phyloP scores from a whole-genome alignment of 2,113 vertebrate species.

The Vireo altiloquus region DNA sequence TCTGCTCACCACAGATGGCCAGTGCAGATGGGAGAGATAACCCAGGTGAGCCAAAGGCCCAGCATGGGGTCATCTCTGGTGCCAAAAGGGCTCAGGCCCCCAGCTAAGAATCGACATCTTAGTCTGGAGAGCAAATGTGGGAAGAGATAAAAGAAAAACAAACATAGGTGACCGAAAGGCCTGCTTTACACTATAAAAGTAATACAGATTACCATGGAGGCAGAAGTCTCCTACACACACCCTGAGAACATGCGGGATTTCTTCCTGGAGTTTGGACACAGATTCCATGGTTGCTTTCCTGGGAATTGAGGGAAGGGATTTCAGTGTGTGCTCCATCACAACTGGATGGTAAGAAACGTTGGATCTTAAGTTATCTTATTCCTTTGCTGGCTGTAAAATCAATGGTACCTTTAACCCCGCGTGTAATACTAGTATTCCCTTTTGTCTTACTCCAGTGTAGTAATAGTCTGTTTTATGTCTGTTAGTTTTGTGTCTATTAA shows the following conservation, averaged over 20 bases:
- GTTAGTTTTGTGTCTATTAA: not conserved
- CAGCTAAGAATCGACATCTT: too few relatives aligned
- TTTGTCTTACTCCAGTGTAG: too few relatives aligned
- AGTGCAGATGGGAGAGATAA: too few relatives aligned
- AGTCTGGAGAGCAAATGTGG: too few relatives aligned
- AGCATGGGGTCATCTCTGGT: too few relatives aligned
- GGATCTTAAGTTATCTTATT: not conserved
- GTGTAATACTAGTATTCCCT: not conserved
- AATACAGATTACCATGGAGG: not conserved
- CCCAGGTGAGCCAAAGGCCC: too few relatives aligned
- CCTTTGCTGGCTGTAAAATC: not conserved
- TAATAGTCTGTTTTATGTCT: not conserved
- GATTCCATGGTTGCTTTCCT: not conserved
- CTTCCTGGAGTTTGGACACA: not conserved
- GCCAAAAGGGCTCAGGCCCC: too few relatives aligned
- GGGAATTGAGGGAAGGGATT: not conserved
- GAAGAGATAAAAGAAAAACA: not conserved
- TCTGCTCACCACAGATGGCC: too few relatives aligned
- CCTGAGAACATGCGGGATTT: not conserved
- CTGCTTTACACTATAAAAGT: not conserved
- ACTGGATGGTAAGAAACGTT: not conserved
- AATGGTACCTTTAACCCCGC: not conserved
- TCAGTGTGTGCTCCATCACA: not conserved
- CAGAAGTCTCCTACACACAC: not conserved
- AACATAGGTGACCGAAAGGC: not conserved